Percentiles rank a stretch among this genome's conserved stretches.
Evolutionary conservation across 2,888 invertebrate species (phyloP).

Genomic region (Drosophila anomalata): DNA sequence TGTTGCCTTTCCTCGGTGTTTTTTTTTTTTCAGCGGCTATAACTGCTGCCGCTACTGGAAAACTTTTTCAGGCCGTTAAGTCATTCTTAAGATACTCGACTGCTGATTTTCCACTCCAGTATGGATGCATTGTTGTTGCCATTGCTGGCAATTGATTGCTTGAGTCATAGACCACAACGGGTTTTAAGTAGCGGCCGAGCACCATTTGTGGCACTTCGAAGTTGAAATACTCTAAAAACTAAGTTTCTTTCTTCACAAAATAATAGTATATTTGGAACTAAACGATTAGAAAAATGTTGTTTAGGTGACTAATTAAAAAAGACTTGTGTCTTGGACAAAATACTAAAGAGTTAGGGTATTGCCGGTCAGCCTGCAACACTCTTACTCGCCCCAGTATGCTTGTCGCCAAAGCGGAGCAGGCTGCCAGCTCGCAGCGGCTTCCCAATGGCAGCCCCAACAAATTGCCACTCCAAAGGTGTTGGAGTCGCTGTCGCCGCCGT

Average conservation of each 20-base stretch:
- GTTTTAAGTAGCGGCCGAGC: constrained; percentile 44
- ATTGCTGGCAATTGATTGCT: constrained; percentile 72
- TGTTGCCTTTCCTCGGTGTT: constrained; percentile 38
- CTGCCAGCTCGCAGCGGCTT: constrained; percentile 34
- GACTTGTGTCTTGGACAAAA: background rate
- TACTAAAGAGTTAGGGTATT: constrained; percentile 8
- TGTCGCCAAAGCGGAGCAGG: constrained; percentile 68
- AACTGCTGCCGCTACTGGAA: constrained; percentile 20
- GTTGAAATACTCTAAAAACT: constrained; percentile 5
- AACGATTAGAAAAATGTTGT: background rate
- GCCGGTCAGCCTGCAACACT: constrained; percentile 29
- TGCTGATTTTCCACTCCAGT: constrained; percentile 67
- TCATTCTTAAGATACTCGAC: constrained; percentile 75
- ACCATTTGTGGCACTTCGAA: constrained; percentile 10
- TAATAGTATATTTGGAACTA: background rate
- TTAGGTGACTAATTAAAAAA: background rate
- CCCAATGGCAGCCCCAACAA: constrained; percentile 65
- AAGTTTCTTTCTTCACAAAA: background rate
- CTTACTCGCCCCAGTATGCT: constrained; percentile 50
- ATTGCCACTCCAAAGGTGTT: constrained; percentile 79
- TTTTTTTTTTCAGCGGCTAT: constrained; percentile 6
- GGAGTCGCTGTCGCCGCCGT: constrained; percentile 60
- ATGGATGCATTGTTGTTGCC: constrained; percentile 48
- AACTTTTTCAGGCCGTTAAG: constrained; percentile 68
- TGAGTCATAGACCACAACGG: constrained; percentile 75